phyloP scores from a whole-genome alignment of 2,113 vertebrate species.

The Sitta europaea region DNA sequence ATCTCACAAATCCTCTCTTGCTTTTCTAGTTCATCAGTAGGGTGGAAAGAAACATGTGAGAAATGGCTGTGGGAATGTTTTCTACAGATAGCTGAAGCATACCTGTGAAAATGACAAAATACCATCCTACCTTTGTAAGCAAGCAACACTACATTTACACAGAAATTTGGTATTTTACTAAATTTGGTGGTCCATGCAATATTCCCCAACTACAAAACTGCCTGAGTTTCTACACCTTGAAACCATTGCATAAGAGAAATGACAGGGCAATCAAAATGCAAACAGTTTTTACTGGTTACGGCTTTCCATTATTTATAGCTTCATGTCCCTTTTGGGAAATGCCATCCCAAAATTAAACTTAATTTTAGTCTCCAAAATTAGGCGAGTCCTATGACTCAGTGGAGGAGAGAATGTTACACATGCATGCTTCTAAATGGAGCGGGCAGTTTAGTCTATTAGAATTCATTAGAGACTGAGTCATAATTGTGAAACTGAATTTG shows the following conservation, averaged over 20 bases:
- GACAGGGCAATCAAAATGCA: neutral
- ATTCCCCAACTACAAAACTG: neutral
- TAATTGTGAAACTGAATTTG: conserved; percentile 50
- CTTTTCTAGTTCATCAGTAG: neutral
- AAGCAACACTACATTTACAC: rapidly evolving
- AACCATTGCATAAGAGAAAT: conserved; percentile 17
- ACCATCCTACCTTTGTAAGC: neutral
- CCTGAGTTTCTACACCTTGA: neutral
- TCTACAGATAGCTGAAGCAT: neutral
- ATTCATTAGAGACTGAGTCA: conserved; percentile 63
- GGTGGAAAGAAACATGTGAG: neutral
- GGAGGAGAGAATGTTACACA: conserved; percentile 58
- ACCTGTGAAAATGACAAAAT: neutral
- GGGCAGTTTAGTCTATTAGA: conserved; percentile 55
- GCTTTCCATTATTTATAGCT: conserved; percentile 49
- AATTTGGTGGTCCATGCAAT: neutral
- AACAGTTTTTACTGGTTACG: neutral
- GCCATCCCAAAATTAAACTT: conserved; percentile 59
- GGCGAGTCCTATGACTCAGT: conserved; percentile 49
- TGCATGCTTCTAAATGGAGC: conserved; percentile 47
- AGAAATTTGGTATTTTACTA: neutral
- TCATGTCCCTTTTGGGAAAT: conserved; percentile 47
- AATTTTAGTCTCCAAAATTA: conserved; percentile 62
- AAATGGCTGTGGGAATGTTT: neutral
- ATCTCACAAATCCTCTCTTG: neutral